Percentiles rank a stretch among this genome's conserved stretches.
Evolutionary conservation across 2,888 invertebrate species (phyloP).

Genomic region (Spialia ferax): DNA sequence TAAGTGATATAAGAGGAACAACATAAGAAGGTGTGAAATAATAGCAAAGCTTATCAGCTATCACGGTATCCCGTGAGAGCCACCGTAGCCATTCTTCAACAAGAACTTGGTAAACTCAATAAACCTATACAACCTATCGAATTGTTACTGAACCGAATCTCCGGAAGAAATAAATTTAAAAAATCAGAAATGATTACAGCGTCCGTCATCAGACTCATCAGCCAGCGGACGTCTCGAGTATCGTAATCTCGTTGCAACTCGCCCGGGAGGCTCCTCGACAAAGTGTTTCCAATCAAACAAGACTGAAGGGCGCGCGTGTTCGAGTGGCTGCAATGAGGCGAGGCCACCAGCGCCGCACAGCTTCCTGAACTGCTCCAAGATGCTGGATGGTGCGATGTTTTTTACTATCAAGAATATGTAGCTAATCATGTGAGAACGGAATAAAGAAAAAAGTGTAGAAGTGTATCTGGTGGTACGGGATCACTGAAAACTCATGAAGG

Average conservation of each 20-base stretch:
- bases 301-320: slow-evolving; percentile 57
- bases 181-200: background rate
- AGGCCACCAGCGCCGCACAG: slow-evolving; percentile 45
- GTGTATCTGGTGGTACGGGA: too few species aligned
- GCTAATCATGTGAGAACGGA: too few species aligned
- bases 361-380: slow-evolving; percentile 6
- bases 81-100: too few species aligned
- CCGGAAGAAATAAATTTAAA: background rate
- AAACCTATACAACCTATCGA: too few species aligned
- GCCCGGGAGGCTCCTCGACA: slow-evolving; percentile 15
- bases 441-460: too few species aligned
- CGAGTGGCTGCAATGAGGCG: slow-evolving; percentile 58
- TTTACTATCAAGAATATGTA: background rate
- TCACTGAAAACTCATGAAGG: too few species aligned
- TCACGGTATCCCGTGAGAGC: too few species aligned
- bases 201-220: too few species aligned
- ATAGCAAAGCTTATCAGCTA: too few species aligned
- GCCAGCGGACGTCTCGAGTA: slow-evolving; percentile 20
- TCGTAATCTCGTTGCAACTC: slow-evolving; percentile 32
- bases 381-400: slow-evolving; percentile 14
- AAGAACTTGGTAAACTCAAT: too few species aligned
- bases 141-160: background rate
- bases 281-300: slow-evolving; percentile 51
- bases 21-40: too few species aligned
- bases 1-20: too few species aligned